Conservation (phyloP, 2,797 vertebrate genomes). For the Micropoecilia bifurca region DNA sequence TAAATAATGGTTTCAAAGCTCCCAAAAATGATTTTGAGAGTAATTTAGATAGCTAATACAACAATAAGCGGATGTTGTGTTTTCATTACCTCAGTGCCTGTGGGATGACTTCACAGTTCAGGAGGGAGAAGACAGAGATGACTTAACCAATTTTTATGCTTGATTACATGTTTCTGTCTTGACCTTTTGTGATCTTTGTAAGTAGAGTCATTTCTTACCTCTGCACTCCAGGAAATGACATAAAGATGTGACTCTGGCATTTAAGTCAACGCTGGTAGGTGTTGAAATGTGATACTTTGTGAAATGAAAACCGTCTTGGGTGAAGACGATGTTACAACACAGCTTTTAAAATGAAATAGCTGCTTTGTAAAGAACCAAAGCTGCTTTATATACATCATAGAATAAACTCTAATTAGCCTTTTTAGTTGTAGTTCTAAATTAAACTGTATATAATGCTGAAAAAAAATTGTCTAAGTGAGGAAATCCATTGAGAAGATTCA, state of each 20-base stretch:
- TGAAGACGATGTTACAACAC: not conserved
- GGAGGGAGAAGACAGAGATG: slow-evolving; percentile 14
- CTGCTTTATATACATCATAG: not conserved
- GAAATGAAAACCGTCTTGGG: not conserved
- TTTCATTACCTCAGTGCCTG: slow-evolving; percentile 9
- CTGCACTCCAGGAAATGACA: slow-evolving; percentile 23
- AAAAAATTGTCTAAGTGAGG: not conserved
- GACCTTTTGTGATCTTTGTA: slow-evolving; percentile 33
- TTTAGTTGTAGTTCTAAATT: not conserved
- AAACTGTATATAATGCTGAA: not conserved
- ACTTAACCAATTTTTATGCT: slow-evolving; percentile 32
- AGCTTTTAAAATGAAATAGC: not conserved
- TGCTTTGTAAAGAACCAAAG: not conserved
- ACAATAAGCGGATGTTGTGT: slow-evolving; percentile 13
- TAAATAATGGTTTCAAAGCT: not conserved
- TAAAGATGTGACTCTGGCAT: not conserved
- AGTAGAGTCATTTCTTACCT: slow-evolving; percentile 8
- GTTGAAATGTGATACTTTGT: slow-evolving; percentile 2
- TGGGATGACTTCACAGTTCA: slow-evolving; percentile 51
- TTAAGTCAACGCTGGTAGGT: slow-evolving; percentile 2
- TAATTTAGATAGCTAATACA: not conserved
- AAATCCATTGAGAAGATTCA: not conserved
- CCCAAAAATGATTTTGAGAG: not conserved
- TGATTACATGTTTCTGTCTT: slow-evolving; percentile 34
- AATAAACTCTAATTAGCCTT: not conserved